phyloP scores from a whole-genome alignment of 1,140 invertebrate species.

The Bemisia tabaci region DNA sequence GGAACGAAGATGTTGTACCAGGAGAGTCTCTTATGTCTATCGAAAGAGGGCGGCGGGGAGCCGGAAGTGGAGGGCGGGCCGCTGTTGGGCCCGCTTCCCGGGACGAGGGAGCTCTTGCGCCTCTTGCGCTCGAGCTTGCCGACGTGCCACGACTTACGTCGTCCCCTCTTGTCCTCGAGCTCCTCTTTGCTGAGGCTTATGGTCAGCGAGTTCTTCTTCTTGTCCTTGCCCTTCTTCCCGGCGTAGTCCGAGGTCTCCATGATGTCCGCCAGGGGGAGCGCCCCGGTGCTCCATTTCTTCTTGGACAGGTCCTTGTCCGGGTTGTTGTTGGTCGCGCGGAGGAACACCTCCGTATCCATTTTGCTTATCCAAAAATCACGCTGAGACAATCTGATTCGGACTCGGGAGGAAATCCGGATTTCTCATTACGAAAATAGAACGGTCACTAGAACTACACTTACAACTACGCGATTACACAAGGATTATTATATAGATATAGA shows the following conservation, averaged over 20 bases:
- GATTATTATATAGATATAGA: too few species aligned
- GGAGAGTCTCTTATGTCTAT: constrained; percentile 57
- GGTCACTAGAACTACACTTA: too few species aligned
- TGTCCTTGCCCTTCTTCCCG: not conserved
- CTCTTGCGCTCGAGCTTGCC: constrained; percentile 47
- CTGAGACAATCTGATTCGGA: not conserved
- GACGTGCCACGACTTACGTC: constrained; percentile 55
- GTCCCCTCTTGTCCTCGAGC: constrained; percentile 31
- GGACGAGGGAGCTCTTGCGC: constrained; percentile 44
- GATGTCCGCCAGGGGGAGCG: not conserved
- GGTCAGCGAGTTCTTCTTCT: not conserved
- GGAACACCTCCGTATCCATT: not conserved
- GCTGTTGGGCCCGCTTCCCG: constrained; percentile 15
- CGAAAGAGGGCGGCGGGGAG: constrained; percentile 32
- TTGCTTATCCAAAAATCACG: not conserved
- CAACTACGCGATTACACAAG: too few species aligned
- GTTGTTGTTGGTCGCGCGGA: not conserved
- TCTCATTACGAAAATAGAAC: too few species aligned
- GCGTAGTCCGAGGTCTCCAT: not conserved
- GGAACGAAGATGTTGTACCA: constrained; percentile 77
- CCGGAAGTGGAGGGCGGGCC: constrained; percentile 12
- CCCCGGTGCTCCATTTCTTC: not conserved
- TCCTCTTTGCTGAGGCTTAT: constrained; percentile 5
- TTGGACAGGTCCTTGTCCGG: not conserved
- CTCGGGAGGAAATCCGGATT: too few species aligned